Conservation (phyloP, 2,888 invertebrate genomes). For the Erannis defoliaria region DNA sequence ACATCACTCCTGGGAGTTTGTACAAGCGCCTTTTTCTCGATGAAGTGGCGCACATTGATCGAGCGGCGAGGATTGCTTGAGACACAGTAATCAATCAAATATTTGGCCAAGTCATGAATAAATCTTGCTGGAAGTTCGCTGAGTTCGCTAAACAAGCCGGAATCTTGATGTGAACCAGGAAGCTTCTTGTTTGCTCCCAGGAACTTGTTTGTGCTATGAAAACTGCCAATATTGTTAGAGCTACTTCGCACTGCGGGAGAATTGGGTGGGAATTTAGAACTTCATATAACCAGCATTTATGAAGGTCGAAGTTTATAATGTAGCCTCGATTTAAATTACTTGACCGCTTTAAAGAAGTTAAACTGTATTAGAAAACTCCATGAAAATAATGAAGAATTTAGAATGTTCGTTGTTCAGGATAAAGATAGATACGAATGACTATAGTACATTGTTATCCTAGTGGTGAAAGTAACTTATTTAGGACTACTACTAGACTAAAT, state of each 20-base stretch:
- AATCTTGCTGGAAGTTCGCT: constrained; percentile 63
- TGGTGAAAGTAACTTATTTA: no score
- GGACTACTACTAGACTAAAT: no score
- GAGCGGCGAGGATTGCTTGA: constrained; percentile 71
- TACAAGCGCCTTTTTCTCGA: constrained; percentile 76
- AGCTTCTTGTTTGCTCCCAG: constrained; percentile 26
- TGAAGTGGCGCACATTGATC: constrained; percentile 81
- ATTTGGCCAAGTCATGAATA: constrained; percentile 81
- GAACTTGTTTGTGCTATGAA: constrained; percentile 33
- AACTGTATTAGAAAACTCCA: no score
- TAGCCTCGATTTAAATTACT: no score
- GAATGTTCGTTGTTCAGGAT: no score
- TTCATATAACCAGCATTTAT: background rate
- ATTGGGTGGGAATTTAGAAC: constrained; percentile 7
- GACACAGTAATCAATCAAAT: constrained; percentile 83
- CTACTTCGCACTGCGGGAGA: constrained; percentile 4
- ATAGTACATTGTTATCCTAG: no score
- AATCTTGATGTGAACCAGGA: constrained; percentile 28
- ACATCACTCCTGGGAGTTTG: constrained; percentile 70
- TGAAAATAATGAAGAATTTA: no score
- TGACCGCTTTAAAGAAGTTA: no score
- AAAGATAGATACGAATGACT: no score
- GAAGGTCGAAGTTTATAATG: background rate
- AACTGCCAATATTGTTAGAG: constrained; percentile 34
- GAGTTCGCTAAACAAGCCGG: constrained; percentile 41